Conservation (phyloP, 2,797 vertebrate species). For the Falco berigora region DNA sequence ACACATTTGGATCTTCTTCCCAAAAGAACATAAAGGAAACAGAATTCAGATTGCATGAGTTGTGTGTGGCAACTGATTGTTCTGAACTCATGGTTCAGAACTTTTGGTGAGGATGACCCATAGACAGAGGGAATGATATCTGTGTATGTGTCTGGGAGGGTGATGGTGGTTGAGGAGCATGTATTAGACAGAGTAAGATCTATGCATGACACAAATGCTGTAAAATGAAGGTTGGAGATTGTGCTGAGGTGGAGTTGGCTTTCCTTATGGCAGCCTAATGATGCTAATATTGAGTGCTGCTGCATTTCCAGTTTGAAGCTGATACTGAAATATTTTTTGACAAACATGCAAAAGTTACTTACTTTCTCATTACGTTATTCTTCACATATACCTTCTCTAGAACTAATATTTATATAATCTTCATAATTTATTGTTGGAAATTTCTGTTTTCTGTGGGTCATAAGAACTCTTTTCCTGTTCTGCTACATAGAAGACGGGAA, state of each 20-base stretch:
- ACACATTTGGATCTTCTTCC: neutral
- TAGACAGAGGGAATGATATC: fast-evolving
- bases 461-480: neutral
- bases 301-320: neutral
- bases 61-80: neutral
- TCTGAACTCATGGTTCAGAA: neutral
- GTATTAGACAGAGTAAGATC: neutral
- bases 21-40: neutral
- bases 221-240: neutral
- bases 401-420: neutral
- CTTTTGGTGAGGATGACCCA: neutral
- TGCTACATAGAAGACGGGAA: neutral
- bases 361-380: neutral
- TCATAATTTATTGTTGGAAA: neutral
- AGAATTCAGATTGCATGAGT: neutral
- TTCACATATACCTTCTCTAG: neutral
- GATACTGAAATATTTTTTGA: neutral
- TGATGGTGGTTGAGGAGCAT: neutral
- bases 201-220: neutral
- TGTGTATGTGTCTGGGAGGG: neutral
- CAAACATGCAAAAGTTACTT: neutral
- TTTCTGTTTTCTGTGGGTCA: neutral
- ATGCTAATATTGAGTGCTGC: neutral
- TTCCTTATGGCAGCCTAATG: neutral
- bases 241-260: neutral